Conservation (phyloP, 2,797 vertebrate species). For the Gallirallus australis region DNA sequence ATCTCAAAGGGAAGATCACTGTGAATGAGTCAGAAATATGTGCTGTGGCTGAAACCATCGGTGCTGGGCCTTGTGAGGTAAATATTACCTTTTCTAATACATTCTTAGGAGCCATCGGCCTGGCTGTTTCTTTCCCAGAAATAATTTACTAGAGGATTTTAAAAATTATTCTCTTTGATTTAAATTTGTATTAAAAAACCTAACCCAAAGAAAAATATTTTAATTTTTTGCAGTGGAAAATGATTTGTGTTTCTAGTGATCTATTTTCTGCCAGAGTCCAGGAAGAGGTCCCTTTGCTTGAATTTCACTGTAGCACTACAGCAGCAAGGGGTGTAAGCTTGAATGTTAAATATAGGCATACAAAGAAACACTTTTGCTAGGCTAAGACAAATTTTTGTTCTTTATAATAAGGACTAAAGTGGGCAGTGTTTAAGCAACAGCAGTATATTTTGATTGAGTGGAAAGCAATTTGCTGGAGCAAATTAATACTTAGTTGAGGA, state of each 20-base stretch:
- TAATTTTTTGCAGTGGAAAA: background rate
- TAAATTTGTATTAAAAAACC: background rate
- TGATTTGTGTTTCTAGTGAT: background rate
- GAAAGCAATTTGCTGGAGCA: background rate
- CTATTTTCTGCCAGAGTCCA: background rate
- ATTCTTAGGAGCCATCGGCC: background rate
- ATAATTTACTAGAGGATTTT: background rate
- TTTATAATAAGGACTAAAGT: background rate
- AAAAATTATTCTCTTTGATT: background rate
- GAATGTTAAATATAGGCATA: background rate
- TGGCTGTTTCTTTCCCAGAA: background rate
- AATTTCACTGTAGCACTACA: accelerated
- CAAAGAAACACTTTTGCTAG: background rate
- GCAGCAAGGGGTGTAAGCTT: background rate
- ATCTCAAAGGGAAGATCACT: constrained; percentile 89
- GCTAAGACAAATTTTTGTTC: background rate
- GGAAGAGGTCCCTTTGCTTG: background rate
- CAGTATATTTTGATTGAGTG: background rate
- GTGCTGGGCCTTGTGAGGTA: constrained; percentile 97
- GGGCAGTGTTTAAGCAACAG: background rate
- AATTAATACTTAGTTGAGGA: background rate
- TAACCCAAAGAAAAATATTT: background rate
- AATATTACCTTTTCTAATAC: background rate
- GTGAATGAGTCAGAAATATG: constrained; percentile 94
- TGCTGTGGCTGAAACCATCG: constrained; percentile 88